Evolutionary conservation across 30 jellyfish, hydroid and myxozoan species (phyloP), one percentile per base, ranked within the genome.

Genomic region (Pseudorhiza aurosa): DNA sequence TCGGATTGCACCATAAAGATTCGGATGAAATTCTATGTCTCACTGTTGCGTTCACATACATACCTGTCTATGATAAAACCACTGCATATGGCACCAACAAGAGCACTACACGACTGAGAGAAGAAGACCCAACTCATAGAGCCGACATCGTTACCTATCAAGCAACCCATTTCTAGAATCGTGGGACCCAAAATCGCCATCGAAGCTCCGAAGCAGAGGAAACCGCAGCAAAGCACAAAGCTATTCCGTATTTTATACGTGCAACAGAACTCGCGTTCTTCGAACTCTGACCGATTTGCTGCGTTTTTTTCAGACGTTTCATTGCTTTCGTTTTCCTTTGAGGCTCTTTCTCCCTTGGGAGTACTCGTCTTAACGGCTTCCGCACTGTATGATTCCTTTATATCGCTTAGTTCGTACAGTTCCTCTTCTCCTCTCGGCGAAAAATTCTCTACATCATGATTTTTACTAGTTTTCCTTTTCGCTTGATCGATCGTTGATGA

Each of bases 161-260:
- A 80, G 50, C 99, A 94, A 14, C 99, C 99, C 31, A 94, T 86
- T 58, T 94, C 99, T 33, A 94, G 83, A 30, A 94, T 92, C 2
- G 99, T 94, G 36, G 99, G 99, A 10, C 99, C 99, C 57, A 94
- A 77, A 1, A 94, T 94, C 4, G 99, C 99, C 99, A 94, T 94
- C 2, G 99, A 94, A 15, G 99, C 90, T 30, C 99, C 99, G 40
- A 94, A 94, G 76, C 99, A 94, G 36, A 94, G 81, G 39, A 94
- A 94, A 15, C 99, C 99, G 55, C 99, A 94, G 44, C 99, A 94
- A 15, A 94, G 80, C 0, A 94, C 86, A 58, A 94, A 83, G 26
- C 99, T 94, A 32, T 95, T 77, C 68, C 94, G 96, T 24, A 94
- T 72, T 88, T 94, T 94, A 55, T 89, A 94, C 45, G 99, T 87